Evolutionary conservation across 2,797 vertebrate species (phyloP).

Genomic region (Muscicapa striata): DNA sequence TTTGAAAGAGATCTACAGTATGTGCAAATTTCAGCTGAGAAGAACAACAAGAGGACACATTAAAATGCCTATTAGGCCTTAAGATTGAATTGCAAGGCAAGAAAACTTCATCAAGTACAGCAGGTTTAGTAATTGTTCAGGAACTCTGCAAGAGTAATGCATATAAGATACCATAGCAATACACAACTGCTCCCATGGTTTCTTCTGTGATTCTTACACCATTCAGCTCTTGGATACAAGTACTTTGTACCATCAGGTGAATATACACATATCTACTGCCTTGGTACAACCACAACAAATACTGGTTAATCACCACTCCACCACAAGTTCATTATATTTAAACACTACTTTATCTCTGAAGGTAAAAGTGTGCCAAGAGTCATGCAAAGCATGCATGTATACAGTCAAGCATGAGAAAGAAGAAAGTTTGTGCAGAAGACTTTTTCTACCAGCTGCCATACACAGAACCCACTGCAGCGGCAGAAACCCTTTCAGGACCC

Average conservation of each 20-base stretch:
- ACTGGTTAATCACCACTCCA: not conserved
- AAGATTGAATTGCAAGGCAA: not conserved
- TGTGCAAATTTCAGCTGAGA: not conserved
- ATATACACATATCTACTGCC: rapidly evolving
- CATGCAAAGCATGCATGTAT: not conserved
- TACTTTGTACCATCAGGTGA: not conserved
- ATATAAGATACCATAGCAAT: rapidly evolving
- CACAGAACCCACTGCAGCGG: not conserved
- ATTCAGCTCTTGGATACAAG: not conserved
- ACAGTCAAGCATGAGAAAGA: not conserved
- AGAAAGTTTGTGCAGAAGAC: not conserved
- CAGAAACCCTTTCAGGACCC: not conserved
- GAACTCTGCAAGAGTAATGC: not conserved
- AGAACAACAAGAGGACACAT: not conserved
- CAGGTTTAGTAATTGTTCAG: not conserved
- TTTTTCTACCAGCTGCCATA: not conserved
- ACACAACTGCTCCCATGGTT: not conserved
- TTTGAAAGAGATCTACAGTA: not conserved
- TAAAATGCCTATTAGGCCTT: not conserved
- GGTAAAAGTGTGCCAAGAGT: not conserved
- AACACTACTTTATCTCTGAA: not conserved
- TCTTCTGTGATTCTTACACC: not conserved
- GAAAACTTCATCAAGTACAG: not conserved
- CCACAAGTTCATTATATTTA: not conserved
- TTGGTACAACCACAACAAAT: rapidly evolving